These are phyloP conservation scores for Subacronicta megacephala DNA, from an alignment of 2,888 invertebrate species.

Conservation along the genomic window DNA sequence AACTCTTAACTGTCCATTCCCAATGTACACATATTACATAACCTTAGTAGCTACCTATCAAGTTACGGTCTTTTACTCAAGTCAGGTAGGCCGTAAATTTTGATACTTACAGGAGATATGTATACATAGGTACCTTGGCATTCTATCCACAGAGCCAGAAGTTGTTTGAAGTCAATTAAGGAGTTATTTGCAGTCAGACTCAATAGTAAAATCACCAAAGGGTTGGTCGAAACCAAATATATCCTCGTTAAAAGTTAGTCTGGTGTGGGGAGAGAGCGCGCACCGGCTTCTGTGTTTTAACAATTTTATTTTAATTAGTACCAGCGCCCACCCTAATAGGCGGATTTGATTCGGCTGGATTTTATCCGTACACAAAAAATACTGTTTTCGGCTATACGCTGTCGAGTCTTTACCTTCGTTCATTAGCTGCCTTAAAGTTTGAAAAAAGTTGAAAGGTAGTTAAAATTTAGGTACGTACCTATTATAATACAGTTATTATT, in stretches of 20 bases:
- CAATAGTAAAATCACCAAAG: conserved; percentile 88
- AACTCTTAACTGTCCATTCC: conserved; percentile 25
- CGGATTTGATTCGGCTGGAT: conserved; percentile 76
- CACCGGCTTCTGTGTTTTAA: conserved; percentile 81
- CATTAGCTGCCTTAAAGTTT: conserved; percentile 13
- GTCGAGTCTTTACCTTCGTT: conserved; percentile 12
- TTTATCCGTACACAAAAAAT: conserved; percentile 61
- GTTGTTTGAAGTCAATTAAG: conserved; percentile 88
- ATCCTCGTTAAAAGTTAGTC: conserved; percentile 89
- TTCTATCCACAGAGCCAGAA: conserved; percentile 77
- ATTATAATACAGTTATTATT: too few relatives aligned
- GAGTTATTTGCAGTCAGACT: conserved; percentile 88
- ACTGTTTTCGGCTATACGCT: conserved; percentile 25
- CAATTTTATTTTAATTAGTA: conserved; percentile 89
- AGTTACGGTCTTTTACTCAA: conserved; percentile 45
- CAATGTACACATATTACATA: conserved; percentile 23
- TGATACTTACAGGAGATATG: conserved; percentile 45
- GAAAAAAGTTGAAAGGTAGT: too few relatives aligned
- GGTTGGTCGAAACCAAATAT: conserved; percentile 88
- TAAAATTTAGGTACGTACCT: too few relatives aligned
- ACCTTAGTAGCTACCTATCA: conserved; percentile 22
- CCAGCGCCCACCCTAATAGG: conserved; percentile 80
- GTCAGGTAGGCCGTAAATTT: conserved; percentile 53
- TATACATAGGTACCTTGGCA: conserved; percentile 68
- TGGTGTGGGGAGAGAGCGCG: conserved; percentile 71